phyloP scores from a whole-genome alignment of 2,797 vertebrate genomes.

The Pygocentrus nattereri region DNA sequence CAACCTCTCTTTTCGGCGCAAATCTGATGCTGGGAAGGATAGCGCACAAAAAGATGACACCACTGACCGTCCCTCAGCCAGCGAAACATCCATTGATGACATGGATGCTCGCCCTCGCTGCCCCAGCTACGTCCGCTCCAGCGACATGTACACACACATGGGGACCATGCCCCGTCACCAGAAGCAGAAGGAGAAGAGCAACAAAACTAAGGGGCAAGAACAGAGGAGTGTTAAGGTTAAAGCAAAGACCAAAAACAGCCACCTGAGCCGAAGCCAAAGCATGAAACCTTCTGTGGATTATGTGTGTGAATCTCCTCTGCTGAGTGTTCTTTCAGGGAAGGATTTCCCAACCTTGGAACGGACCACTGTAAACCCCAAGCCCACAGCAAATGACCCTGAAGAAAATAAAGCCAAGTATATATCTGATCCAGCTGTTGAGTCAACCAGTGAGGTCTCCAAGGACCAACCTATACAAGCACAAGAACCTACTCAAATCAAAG shows the following conservation, averaged over 20 bases:
- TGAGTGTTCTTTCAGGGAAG: conserved; percentile 35
- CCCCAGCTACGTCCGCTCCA: conserved; percentile 85
- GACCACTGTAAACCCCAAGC: background rate
- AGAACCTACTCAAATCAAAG: background rate
- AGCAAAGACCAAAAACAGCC: conserved; percentile 47
- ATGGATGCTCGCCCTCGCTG: conserved; percentile 80
- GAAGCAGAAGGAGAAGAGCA: conserved; percentile 66
- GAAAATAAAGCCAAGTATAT: conserved; percentile 24
- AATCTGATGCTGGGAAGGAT: conserved; percentile 61
- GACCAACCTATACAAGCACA: background rate
- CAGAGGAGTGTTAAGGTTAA: conserved; percentile 51
- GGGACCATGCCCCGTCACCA: conserved; percentile 90
- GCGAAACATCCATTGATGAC: conserved; percentile 81
- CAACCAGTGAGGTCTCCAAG: background rate
- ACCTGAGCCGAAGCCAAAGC: conserved; percentile 68
- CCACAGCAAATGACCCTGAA: background rate
- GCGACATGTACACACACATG: conserved; percentile 89
- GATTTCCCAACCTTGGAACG: conserved; percentile 26
- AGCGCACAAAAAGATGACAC: conserved; percentile 45
- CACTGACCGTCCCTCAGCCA: conserved; percentile 54
- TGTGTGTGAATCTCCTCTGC: conserved; percentile 39
- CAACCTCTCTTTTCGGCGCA: conserved; percentile 84
- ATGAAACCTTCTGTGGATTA: conserved; percentile 58
- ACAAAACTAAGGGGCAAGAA: conserved; percentile 52
- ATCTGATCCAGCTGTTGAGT: background rate